Percentiles rank a stretch among this genome's conserved stretches.
phyloP scores from a whole-genome alignment of 2,113 vertebrate genomes.

The Lanius collurio region DNA sequence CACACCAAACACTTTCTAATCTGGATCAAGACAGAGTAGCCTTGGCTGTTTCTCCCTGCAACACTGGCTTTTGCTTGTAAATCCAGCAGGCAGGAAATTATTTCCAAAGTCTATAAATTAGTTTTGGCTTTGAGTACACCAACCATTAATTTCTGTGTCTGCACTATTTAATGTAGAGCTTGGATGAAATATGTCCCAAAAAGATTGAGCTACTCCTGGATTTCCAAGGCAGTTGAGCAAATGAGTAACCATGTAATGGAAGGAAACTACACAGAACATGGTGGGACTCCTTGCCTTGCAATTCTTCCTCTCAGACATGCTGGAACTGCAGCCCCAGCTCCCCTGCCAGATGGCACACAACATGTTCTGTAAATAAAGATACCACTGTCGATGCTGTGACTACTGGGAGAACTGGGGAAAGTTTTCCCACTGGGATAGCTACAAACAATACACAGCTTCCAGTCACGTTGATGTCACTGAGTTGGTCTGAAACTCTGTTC shows the following conservation, averaged over 20 bases:
- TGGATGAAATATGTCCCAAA: constrained; percentile 1
- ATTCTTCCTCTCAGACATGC: not conserved
- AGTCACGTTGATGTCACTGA: not conserved
- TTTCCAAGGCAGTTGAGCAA: not conserved
- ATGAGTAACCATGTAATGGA: not conserved
- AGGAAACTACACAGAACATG: not conserved
- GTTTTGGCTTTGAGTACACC: constrained; percentile 23
- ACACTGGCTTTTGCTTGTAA: constrained; percentile 9
- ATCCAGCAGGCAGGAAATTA: constrained; percentile 40
- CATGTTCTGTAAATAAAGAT: constrained; percentile 4
- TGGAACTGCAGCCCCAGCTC: not conserved
- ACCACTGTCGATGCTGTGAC: not conserved
- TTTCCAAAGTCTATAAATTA: constrained; percentile 28
- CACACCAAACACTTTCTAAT: not conserved
- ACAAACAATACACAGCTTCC: not conserved
- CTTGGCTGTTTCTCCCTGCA: constrained; percentile 3
- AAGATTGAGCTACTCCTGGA: constrained; percentile 10
- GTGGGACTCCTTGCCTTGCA: not conserved
- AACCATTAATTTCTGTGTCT: not conserved
- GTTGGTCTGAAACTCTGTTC: not conserved
- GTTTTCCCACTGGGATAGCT: not conserved
- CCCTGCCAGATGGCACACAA: not conserved
- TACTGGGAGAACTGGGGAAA: not conserved
- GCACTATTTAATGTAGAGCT: not conserved
- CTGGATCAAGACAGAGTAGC: not conserved